These are phyloP conservation scores for Barbus barbus DNA, from an alignment of 2,113 vertebrate species.

Conservation along the genomic window DNA sequence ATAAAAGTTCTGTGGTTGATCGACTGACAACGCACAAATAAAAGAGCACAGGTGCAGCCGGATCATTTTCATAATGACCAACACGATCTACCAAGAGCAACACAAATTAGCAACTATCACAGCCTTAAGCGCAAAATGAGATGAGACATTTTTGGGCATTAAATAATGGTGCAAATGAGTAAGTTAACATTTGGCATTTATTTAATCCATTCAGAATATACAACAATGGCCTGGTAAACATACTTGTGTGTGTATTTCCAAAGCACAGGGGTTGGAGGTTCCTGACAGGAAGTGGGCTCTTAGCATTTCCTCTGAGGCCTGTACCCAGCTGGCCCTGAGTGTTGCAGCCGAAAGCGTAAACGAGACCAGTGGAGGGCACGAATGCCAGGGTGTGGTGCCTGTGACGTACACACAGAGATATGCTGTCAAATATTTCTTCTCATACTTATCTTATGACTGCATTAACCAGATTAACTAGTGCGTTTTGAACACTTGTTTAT, in stretches of 20 bases:
- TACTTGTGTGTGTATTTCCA: conserved; percentile 78
- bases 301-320: conserved; percentile 80
- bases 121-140: too few relatives aligned
- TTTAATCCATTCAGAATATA: not conserved
- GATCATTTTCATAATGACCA: not conserved
- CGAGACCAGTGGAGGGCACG: conserved; percentile 89
- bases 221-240: conserved; percentile 30
- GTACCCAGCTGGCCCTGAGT: conserved; percentile 89
- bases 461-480: too few relatives aligned
- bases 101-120: too few relatives aligned
- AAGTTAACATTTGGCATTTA: not conserved
- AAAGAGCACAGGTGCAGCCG: too few relatives aligned
- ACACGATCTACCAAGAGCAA: not conserved
- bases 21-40: not conserved
- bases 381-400: conserved; percentile 97
- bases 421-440: too few relatives aligned
- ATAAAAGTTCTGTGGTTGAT: not conserved
- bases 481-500: too few relatives aligned
- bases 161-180: not conserved
- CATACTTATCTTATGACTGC: too few relatives aligned
- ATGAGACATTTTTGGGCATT: not conserved
- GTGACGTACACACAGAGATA: conserved; percentile 26
- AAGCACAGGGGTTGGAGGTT: conserved; percentile 78
- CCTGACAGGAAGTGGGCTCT: conserved; percentile 86
- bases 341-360: conserved; percentile 96